Evolutionary conservation across 1,140 invertebrate genomes (phyloP).

Genomic region (Pentalonia nigronervosa): DNA sequence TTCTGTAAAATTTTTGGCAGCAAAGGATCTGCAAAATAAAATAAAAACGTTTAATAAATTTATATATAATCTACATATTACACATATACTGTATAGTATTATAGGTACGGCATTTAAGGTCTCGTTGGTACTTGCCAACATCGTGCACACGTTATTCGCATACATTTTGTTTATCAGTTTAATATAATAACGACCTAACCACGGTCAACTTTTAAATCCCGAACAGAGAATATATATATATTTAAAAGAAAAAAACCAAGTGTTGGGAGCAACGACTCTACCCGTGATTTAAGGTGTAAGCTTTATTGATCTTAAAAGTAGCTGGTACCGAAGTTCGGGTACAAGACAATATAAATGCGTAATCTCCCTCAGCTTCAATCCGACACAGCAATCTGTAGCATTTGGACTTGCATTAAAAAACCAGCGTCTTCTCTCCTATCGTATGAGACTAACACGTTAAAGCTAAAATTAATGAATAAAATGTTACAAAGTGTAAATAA

Average conservation of each 20-base stretch:
- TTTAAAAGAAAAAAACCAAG: not conserved
- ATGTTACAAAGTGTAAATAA: not conserved
- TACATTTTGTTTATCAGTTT: not conserved
- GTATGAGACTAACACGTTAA: not conserved
- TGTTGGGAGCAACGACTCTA: not conserved
- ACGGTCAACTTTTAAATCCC: not conserved
- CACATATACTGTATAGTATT: not conserved
- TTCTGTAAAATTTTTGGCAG: not conserved
- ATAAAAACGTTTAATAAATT: not conserved
- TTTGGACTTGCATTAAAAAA: not conserved
- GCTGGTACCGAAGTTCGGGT: not conserved
- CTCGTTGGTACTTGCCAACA: not conserved
- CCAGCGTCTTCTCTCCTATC: not conserved
- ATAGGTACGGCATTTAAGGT: not conserved
- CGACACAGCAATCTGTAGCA: not conserved
- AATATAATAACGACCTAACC: not conserved
- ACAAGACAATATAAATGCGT: not conserved
- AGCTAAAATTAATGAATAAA: not conserved
- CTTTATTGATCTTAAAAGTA: not conserved
- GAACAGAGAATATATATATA: not conserved
- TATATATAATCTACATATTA: not conserved
- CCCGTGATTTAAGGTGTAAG: not conserved
- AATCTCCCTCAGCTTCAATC: not conserved
- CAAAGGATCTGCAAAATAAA: not conserved
- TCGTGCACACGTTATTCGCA: not conserved